Base-by-base conservation (phyloP, 2,113 vertebrate species). In the Heteronetta atricapilla region DNA sequence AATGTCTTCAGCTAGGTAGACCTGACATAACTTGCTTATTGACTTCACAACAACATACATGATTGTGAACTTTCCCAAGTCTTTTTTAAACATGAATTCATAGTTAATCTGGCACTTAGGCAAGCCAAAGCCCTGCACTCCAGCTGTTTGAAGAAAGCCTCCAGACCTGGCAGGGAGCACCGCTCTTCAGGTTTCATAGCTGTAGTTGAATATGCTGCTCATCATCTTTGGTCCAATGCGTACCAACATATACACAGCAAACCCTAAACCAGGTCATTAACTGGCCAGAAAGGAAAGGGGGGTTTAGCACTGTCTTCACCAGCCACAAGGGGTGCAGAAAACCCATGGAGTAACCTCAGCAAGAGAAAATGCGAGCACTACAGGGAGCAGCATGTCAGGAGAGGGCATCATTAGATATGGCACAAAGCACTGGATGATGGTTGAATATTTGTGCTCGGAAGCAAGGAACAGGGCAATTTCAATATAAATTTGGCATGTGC, bases 71-170 rank as follows among this genome's bases (percentile, higher is more conserved):
- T 67, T 77, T 93, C 42, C 79, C 64, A 77, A 75, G 60, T 72
- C 55, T 83, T 88, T 90, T 83, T 90, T 81, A 60, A 62, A 68
- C 68, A 68, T 81, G 84, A 90, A 88, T 86, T 91, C 86, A 52
- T 14, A 83, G 76, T 6, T 92, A 34, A 72, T 56, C 86, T 72
- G 62, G 38, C 58, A 29, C 58, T 53, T 23, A 28, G 15, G 64
- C 62, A 55, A 78, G 38, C 42, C 33, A 19, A 25, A 86, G 17
- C 34, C 46, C 68, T 48, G 31, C 34, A 63, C 14, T 63, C 13
- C 31, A 93, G 13, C 29, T 38, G 3, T 44, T 50, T 4, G 3
- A 36, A 70, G 64, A 69, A 63, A 63, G 29, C 80, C 55, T 81
- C 21, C 3, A 20, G 28, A 11, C 42, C 50, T 64, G 29, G 48